Evolutionary conservation across 2,888 invertebrate species (phyloP).

Genomic region (Netelia virgata): DNA sequence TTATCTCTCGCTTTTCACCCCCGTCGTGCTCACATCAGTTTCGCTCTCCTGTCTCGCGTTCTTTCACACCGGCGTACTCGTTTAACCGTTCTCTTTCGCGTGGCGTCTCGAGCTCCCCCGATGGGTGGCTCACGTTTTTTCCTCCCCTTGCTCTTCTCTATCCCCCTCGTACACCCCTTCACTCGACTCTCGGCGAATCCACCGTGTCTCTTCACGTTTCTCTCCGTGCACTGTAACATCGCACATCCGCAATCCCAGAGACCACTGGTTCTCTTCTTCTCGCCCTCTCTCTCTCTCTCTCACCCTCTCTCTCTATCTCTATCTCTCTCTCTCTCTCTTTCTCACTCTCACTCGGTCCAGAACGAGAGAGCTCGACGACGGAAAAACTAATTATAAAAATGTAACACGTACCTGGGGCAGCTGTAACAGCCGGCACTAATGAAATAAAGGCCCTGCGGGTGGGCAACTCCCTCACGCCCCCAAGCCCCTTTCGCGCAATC

Average conservation of each 20-base stretch:
- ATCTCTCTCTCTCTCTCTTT: background rate
- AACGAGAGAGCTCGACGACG: conserved; percentile 66
- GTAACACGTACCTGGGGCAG: conserved; percentile 72
- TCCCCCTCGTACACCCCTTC: conserved; percentile 46
- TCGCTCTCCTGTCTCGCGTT: conserved; percentile 15
- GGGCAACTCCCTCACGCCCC: conserved; percentile 44
- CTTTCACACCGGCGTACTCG: conserved; percentile 3
- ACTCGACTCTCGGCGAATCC: conserved; percentile 29
- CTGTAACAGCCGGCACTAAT: conserved; percentile 69
- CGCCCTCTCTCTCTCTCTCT: conserved; percentile 5
- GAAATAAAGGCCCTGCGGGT: conserved; percentile 70
- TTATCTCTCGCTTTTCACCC: conserved; percentile 10
- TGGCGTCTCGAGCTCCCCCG: conserved; percentile 4
- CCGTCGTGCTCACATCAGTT: conserved; percentile 55
- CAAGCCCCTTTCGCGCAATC: conserved; percentile 49
- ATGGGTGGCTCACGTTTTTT: conserved; percentile 37
- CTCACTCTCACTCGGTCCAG: conserved; percentile 61
- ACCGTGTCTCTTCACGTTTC: conserved; percentile 29
- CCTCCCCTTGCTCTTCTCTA: conserved; percentile 41
- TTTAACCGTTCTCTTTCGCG: conserved; percentile 13
- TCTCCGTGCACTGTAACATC: conserved; percentile 48
- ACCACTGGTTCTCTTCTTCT: conserved; percentile 62
- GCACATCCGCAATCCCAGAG: conserved; percentile 68
- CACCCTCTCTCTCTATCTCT: no score
- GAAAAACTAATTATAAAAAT: conserved; percentile 82